Evolutionary conservation across 1,140 invertebrate species (phyloP), one percentile per base, ranked within the genome.

Genomic region (Eubasilissa regina): DNA sequence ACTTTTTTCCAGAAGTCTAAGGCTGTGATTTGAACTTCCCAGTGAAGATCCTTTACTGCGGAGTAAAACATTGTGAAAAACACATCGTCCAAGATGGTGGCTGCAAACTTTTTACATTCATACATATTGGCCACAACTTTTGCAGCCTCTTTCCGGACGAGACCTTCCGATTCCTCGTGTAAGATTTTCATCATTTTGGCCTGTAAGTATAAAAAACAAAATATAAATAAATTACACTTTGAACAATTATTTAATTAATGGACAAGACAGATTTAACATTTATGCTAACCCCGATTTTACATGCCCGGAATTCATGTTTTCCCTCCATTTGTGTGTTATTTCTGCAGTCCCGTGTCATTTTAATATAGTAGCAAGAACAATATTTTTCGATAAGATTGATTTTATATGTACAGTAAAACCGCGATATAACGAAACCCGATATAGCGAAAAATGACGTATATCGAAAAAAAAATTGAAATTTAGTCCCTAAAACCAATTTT

Each of bases 1-100:
- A 94, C 92, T 25, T 91, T 85, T 51, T 89, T 89, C 94, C 94
- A 96, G 80, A 94, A 95, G 60, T 91, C 86, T 0, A 96, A 83
- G 0, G 93, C 92, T 66, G 91, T 92, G 0, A 93, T 83, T 85
- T 95, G 94, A 0, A 95, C 94, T 86, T 95, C 94, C 94, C 94
- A 94, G 83, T 95, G 93, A 56, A 95, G 90, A 86, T 95, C 95
- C 4, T 90, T 89, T 0, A 92, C 87, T 8, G 93, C 92, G 10
- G 93, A 91, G 17, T 90, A 86, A 3, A 90, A 89, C 90, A 95
- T 93, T 4, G 89, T 87, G 45, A 85, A 75, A 15, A 83, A 83
- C 0, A 83, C 60, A 62, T 86, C 84, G 55, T 91, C 89, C 66
- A 88, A 88, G 72, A 90, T 87, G 19, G 85, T 84, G 0, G 85